Evolutionary conservation across 2,888 invertebrate genomes (phyloP), one percentile per base, ranked within the genome.

Genomic region (Apamea epomidion): DNA sequence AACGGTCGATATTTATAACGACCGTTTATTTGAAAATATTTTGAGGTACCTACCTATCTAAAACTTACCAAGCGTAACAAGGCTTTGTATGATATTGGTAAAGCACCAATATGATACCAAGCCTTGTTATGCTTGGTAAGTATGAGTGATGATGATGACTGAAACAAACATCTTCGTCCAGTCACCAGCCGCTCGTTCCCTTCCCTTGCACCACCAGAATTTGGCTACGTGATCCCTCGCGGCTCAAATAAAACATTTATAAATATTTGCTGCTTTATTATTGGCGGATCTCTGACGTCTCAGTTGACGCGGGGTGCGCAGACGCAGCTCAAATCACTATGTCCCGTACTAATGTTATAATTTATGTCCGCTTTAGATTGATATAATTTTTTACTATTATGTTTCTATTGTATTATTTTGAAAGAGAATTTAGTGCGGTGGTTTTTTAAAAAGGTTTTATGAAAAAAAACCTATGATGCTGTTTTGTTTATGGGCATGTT

Each of bases 221-320:
- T 74, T 72, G 45, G 88, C 74, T 77, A 86, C 89, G 90, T 93
- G 94, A 93, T 93, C 94, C 92, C 89, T 92, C 92, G 92, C 91
- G 90, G 92, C 92, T 92, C 92, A 92, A 93, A 94, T 94, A 94
- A 95, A 97, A 97, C 96, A 97, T 97, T 97, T 96, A 96, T 94
- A 97, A 96, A 97, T 96, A 97, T 97, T 97, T 96, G 95, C 89
- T 92, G 92, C 92, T 92, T 94, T 94, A 95, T 95, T 94, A 93
- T 90, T 89, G 86, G 89, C 90, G 89, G 90, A 81, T 82, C 87
- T 82, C 81, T 89, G 84, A 91, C 87, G 81, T 90, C 86, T 88
- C 88, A 77, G 90, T 89, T 90, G 89, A 87, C 88, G 78, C 29
- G 86, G 86, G 87, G 86, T 90, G 91, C 89, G 91, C 88, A 64